Evolutionary conservation across 2,888 invertebrate genomes (phyloP).

Genomic region (Sepioteuthis lessoniana): DNA sequence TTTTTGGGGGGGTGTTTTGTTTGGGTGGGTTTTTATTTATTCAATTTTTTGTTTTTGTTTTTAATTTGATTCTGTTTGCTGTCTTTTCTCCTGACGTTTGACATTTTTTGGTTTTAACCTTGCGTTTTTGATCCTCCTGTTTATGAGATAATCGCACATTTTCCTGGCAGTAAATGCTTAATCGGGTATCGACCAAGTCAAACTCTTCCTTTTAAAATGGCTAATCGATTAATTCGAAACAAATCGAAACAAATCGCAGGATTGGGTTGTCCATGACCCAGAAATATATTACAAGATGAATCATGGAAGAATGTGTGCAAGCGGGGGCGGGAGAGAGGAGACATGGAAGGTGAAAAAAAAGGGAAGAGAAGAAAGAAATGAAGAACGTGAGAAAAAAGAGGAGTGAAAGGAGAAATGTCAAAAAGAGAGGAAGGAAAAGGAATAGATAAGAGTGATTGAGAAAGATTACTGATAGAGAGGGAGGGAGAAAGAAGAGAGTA

Average conservation of each 20-base stretch:
- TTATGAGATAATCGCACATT: background rate
- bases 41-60: too few relatives aligned
- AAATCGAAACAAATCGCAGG: conserved; percentile 17
- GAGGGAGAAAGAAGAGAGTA: background rate
- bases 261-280: background rate
- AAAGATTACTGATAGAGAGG: too few relatives aligned
- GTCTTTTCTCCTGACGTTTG: background rate
- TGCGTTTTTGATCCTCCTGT: background rate
- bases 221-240: background rate
- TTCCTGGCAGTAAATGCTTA: background rate
- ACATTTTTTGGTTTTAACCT: background rate
- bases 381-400: too few relatives aligned
- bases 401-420: too few relatives aligned
- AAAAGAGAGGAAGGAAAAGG: too few relatives aligned
- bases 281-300: background rate
- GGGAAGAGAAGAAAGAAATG: too few relatives aligned
- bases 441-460: too few relatives aligned
- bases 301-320: too few relatives aligned
- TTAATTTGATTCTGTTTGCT: background rate
- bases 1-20: too few relatives aligned
- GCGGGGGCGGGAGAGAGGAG: too few relatives aligned
- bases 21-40: too few relatives aligned
- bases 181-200: background rate
- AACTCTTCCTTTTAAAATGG: background rate
- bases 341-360: too few relatives aligned